Conservation (phyloP, 2,888 invertebrate genomes). For the Hypolimnas misippus region DNA sequence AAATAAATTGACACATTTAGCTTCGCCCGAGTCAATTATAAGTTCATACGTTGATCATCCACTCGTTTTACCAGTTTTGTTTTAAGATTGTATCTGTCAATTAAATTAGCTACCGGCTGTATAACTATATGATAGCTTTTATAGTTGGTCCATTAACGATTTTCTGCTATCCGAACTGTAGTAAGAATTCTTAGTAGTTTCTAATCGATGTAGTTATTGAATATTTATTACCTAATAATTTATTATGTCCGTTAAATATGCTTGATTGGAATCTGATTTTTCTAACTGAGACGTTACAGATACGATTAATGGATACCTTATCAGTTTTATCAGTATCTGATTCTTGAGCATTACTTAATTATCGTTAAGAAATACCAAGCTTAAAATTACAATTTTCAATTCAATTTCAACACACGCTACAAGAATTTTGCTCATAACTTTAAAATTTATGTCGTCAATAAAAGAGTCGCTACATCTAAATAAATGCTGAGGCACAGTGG, state of each 20-base stretch:
- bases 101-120: conserved; percentile 44
- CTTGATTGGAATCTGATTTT: neutral
- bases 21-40: conserved; percentile 14
- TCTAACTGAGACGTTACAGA: neutral
- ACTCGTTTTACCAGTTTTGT: conserved; percentile 29
- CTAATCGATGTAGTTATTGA: conserved; percentile 12
- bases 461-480: conserved; percentile 55
- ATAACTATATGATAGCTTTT: conserved; percentile 37
- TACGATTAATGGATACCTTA: neutral
- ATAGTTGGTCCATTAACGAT: conserved; percentile 27
- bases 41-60: conserved; percentile 6
- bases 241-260: conserved; percentile 5
- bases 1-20: neutral
- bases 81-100: conserved; percentile 38
- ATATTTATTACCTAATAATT: conserved; percentile 10
- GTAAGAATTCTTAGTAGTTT: conserved; percentile 14
- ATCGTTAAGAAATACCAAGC: neutral
- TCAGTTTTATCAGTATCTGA: conserved; percentile 1
- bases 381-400: neutral
- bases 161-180: conserved; percentile 24
- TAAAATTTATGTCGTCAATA: conserved; percentile 34
- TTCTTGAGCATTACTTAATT: neutral
- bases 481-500: conserved; percentile 67
- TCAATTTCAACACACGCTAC: neutral
- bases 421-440: conserved; percentile 2